These are phyloP conservation scores for Diadema setosum DNA, from an alignment of 35 echinoderm and acorn worm species.

Conservation along the genomic window DNA sequence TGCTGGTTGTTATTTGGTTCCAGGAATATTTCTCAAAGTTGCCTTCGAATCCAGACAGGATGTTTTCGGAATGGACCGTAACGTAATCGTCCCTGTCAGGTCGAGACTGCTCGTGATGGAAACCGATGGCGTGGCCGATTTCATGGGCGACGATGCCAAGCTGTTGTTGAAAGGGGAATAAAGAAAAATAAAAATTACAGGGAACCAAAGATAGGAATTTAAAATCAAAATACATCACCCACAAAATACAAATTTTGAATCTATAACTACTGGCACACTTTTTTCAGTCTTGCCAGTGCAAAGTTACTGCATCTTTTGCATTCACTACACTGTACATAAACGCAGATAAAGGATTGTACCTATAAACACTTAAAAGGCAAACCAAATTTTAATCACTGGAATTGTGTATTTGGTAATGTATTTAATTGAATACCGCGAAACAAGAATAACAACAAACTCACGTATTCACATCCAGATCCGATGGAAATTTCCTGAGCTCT, in stretches of 20 bases:
- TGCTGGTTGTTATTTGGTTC: neutral
- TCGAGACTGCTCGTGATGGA: slow-evolving; percentile 76
- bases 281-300: neutral
- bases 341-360: neutral
- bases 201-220: neutral
- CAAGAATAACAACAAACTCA: neutral
- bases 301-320: neutral
- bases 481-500: slow-evolving; percentile 28
- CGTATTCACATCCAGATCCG: slow-evolving; percentile 12
- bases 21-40: slow-evolving; percentile 26
- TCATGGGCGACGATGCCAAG: slow-evolving; percentile 57
- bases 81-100: slow-evolving; percentile 78
- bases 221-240: neutral
- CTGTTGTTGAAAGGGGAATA: neutral
- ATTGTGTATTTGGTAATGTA: too few relatives aligned
- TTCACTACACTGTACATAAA: neutral
- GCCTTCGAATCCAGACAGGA: neutral
- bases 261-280: neutral
- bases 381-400: neutral
- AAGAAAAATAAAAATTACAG: neutral
- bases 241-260: neutral
- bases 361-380: neutral
- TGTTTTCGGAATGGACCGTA: slow-evolving; percentile 44
- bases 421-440: too few relatives aligned
- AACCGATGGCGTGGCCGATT: slow-evolving; percentile 78